Conservation (phyloP, 2,888 invertebrate genomes). For the Nymphalis urticae region DNA sequence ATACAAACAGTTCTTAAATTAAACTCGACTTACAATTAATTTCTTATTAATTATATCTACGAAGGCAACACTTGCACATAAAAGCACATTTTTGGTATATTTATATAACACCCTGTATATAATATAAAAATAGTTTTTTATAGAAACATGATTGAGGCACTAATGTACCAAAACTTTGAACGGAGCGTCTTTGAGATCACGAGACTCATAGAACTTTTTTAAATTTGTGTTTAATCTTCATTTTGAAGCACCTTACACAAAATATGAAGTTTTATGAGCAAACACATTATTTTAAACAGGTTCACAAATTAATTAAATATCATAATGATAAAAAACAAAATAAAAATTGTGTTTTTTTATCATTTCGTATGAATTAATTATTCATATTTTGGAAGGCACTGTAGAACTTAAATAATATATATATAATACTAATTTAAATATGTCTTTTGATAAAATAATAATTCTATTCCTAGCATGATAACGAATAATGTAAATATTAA, state of each 20-base stretch:
- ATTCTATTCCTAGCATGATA: background rate
- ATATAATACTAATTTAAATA: background rate
- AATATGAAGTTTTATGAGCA: conserved; percentile 19
- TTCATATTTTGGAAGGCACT: conserved; percentile 8
- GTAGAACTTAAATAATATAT: conserved; percentile 4
- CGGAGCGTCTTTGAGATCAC: conserved; percentile 74
- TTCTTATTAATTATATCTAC: conserved; percentile 50
- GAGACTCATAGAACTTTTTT: conserved; percentile 42
- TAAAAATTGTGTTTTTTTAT: background rate
- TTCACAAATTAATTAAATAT: background rate
- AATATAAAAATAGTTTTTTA: conserved; percentile 74
- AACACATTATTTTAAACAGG: conserved; percentile 4
- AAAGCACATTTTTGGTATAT: conserved; percentile 80
- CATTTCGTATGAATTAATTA: conserved; percentile 2
- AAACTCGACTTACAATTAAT: conserved; percentile 39
- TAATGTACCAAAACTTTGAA: conserved; percentile 64
- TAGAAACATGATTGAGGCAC: conserved; percentile 65
- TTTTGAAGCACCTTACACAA: conserved; percentile 18
- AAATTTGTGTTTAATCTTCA: conserved; percentile 3
- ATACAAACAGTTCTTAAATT: conserved; percentile 36
- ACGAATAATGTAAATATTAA: background rate
- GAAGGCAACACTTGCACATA: conserved; percentile 77
- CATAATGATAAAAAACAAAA: background rate
- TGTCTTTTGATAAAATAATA: background rate
- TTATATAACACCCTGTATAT: conserved; percentile 78